Conservation (phyloP, 2,888 invertebrate genomes). For the Papilio elwesi region DNA sequence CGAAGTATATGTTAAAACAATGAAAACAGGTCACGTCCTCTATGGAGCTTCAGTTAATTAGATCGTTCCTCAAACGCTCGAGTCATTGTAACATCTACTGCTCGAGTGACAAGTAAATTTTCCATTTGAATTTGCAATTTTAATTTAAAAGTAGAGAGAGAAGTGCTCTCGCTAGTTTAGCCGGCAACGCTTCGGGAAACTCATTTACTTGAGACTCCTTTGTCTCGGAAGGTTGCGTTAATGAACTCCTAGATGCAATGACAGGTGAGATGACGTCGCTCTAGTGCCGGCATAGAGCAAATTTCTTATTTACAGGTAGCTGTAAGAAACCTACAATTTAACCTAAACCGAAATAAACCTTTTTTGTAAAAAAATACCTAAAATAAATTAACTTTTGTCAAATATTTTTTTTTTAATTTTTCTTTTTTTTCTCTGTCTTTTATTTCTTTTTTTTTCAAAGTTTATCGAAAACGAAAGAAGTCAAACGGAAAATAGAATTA, state of each 20-base stretch:
- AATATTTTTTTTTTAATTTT: no score
- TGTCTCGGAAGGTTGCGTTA: slow-evolving; percentile 21
- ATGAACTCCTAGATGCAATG: slow-evolving; percentile 22
- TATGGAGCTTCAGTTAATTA: slow-evolving; percentile 13
- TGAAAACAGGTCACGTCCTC: slow-evolving; percentile 12
- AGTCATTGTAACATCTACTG: slow-evolving; percentile 24
- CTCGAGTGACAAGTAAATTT: slow-evolving; percentile 20
- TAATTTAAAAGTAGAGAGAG: slow-evolving; percentile 33
- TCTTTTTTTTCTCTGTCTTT: no score
- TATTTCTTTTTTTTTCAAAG: background rate
- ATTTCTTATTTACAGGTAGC: background rate
- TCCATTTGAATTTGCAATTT: slow-evolving; percentile 39
- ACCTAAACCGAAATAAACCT: background rate
- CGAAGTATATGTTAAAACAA: background rate
- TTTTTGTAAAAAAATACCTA: no score
- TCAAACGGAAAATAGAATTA: slow-evolving; percentile 9
- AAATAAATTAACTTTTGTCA: background rate
- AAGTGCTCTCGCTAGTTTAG: slow-evolving; percentile 20
- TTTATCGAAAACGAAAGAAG: background rate
- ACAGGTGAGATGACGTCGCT: slow-evolving; percentile 10
- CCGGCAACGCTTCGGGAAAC: slow-evolving; percentile 10
- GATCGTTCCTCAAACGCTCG: slow-evolving; percentile 18
- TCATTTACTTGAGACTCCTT: slow-evolving; percentile 30
- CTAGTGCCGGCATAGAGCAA: background rate
- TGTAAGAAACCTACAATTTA: no score